These are phyloP conservation scores for Tigriopus californicus DNA, from an alignment of 2,888 invertebrate genomes.

Conservation along the genomic window DNA sequence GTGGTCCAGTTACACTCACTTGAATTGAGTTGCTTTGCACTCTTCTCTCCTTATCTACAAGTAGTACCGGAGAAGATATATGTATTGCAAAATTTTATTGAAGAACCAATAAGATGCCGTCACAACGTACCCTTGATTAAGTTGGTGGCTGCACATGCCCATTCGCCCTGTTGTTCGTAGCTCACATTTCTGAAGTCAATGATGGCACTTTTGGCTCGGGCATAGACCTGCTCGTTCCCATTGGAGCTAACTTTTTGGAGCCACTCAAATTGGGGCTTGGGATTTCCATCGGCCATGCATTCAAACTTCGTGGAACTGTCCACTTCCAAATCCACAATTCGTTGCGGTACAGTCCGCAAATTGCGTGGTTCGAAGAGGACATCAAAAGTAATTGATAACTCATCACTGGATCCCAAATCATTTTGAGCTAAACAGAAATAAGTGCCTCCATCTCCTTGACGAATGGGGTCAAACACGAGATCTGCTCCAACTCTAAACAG, in stretches of 20 bases:
- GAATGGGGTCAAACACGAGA: slow-evolving; percentile 11
- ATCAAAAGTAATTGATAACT: slow-evolving; percentile 7
- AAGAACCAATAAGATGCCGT: no score
- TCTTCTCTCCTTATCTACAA: neutral
- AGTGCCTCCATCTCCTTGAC: slow-evolving; percentile 7
- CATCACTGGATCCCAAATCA: slow-evolving; percentile 11
- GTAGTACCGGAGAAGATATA: no score
- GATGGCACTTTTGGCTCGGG: neutral
- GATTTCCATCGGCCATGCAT: slow-evolving; percentile 12
- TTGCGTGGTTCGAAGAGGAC: slow-evolving; percentile 9
- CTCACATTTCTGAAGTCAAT: slow-evolving; percentile 6
- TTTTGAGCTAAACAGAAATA: slow-evolving; percentile 14
- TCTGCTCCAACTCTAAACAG: neutral
- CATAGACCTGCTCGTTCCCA: neutral
- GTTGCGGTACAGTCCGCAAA: neutral
- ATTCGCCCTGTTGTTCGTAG: slow-evolving; percentile 11
- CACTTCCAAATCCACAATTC: neutral
- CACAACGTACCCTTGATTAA: slow-evolving; percentile 1
- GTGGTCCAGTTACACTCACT: slow-evolving; percentile 1
- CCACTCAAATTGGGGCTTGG: slow-evolving; percentile 10
- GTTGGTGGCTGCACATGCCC: slow-evolving; percentile 10
- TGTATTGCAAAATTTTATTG: no score
- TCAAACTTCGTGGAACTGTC: slow-evolving; percentile 2
- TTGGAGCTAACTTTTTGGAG: neutral
- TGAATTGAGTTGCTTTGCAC: neutral